Conservation (phyloP, 2,113 vertebrate genomes). For the Crotophaga sulcirostris region DNA sequence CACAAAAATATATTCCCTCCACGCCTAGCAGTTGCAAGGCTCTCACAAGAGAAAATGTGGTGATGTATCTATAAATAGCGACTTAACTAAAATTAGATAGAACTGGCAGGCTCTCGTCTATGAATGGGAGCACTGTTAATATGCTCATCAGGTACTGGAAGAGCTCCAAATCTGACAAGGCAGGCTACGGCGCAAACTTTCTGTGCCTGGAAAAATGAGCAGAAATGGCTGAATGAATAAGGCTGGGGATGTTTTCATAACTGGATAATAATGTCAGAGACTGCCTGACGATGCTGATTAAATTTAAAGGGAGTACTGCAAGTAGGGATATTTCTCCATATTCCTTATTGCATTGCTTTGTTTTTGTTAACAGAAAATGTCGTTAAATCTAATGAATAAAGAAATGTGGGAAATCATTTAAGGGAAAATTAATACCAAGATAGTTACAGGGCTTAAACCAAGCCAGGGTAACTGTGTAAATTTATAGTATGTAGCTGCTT, state of each 20-base stretch:
- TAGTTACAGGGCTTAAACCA: not conserved
- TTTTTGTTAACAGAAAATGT: not conserved
- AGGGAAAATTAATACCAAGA: not conserved
- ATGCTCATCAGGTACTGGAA: slow-evolving; percentile 66
- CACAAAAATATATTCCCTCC: not conserved
- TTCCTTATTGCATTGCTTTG: not conserved
- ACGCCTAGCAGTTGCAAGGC: not conserved
- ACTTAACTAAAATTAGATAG: slow-evolving; percentile 59
- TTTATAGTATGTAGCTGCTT: not conserved
- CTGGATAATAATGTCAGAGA: slow-evolving; percentile 25
- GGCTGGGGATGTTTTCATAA: slow-evolving; percentile 10
- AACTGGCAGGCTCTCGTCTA: slow-evolving; percentile 19
- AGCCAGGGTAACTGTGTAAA: not conserved
- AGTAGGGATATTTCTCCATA: not conserved
- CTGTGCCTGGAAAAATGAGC: slow-evolving; percentile 60
- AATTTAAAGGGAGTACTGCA: not conserved
- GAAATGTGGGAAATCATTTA: not conserved
- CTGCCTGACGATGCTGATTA: not conserved
- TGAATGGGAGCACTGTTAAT: slow-evolving; percentile 69
- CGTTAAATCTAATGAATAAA: not conserved
- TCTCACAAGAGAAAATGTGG: not conserved
- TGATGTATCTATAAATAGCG: slow-evolving; percentile 48
- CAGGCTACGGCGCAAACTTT: slow-evolving; percentile 17
- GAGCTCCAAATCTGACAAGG: slow-evolving; percentile 56
- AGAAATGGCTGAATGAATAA: slow-evolving; percentile 20